These are phyloP conservation scores for Propithecus perrieri DNA, from an alignment of 2,797 vertebrate genomes.

Conservation along the genomic window DNA sequence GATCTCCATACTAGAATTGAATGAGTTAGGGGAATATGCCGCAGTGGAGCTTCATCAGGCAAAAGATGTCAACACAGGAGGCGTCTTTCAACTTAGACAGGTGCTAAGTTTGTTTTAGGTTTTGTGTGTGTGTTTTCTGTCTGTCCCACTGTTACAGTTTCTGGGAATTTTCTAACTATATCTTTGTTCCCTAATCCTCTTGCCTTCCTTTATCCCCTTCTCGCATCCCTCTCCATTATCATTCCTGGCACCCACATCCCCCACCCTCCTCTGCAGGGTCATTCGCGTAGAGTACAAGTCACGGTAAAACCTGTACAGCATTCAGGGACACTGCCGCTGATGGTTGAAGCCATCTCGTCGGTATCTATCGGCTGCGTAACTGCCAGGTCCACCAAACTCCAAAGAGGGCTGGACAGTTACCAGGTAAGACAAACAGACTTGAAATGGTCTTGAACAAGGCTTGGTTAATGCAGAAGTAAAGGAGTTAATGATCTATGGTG, in stretches of 20 bases:
- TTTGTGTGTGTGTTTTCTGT: not conserved
- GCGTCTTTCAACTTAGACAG: conserved; percentile 97
- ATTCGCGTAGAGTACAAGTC: conserved; percentile 96
- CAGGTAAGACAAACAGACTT: conserved; percentile 89
- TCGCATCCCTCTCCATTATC: not conserved
- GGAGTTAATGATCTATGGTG: not conserved
- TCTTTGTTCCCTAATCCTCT: not conserved
- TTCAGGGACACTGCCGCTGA: conserved; percentile 95
- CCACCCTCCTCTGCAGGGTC: conserved; percentile 86
- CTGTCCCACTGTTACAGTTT: not conserved
- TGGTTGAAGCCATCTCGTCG: conserved; percentile 95
- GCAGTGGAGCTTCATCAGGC: conserved; percentile 95
- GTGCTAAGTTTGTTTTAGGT: conserved; percentile 78
- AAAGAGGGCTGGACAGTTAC: conserved; percentile 97
- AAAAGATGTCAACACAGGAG: conserved; percentile 96
- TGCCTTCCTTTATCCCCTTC: not conserved
- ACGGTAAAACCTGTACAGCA: conserved; percentile 95
- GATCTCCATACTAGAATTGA: conserved; percentile 95
- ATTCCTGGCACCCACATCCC: not conserved
- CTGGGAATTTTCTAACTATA: not conserved
- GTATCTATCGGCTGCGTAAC: conserved; percentile 96
- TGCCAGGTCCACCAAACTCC: conserved; percentile 95
- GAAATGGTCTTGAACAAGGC: not conserved
- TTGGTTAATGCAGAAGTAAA: not conserved
- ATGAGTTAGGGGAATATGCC: conserved; percentile 96